A percentile compares a stretch with the other conserved stretches of the same genome.
phyloP scores from a whole-genome alignment of 2,113 vertebrate species.

The Pyxicephalus adspersus region DNA sequence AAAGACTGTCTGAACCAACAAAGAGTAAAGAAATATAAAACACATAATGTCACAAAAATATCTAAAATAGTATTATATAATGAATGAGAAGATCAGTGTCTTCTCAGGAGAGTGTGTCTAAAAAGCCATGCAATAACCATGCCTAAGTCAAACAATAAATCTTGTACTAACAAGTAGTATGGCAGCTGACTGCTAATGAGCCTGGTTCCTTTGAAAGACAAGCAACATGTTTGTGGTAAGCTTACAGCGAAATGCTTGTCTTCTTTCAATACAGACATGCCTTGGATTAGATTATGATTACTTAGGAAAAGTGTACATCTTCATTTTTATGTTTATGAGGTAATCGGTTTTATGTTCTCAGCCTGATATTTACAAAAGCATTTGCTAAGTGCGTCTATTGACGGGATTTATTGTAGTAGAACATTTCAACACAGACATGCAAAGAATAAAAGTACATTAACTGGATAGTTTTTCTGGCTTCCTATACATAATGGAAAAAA shows the following conservation, averaged over 20 bases:
- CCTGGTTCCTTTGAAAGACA: not conserved
- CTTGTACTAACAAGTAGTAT: not conserved
- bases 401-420: too few relatives aligned
- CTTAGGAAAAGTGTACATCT: not conserved
- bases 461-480: too few relatives aligned
- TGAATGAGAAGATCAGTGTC: not conserved
- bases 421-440: too few relatives aligned
- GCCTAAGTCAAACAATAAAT: not conserved
- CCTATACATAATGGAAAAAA: too few relatives aligned
- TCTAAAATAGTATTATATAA: not conserved
- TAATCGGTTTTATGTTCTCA: too few relatives aligned
- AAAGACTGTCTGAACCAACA: not conserved
- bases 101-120: too few relatives aligned
- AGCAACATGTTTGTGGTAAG: not conserved
- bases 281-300: not conserved
- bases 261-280: not conserved
- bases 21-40: not conserved
- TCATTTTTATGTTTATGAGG: too few relatives aligned
- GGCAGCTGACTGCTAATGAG: constrained; percentile 19
- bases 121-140: not conserved
- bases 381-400: too few relatives aligned
- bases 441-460: too few relatives aligned
- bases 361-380: too few relatives aligned
- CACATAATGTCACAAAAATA: not conserved
- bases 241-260: not conserved